phyloP scores from a whole-genome alignment of 2,888 invertebrate genomes.

The Chrysina gloriosa region DNA sequence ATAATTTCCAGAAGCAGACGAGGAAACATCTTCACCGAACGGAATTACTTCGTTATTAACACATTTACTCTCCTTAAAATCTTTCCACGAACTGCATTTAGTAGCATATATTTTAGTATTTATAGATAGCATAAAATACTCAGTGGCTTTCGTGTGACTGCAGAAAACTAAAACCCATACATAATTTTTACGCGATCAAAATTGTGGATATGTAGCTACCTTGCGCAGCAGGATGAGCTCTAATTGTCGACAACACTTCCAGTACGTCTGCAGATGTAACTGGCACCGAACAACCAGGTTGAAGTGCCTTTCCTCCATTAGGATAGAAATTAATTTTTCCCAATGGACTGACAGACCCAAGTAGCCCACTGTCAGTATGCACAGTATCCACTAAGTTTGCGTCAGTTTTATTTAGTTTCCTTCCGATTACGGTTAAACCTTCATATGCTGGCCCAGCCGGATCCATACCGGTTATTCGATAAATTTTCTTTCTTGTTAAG shows the following conservation, averaged over 20 bases:
- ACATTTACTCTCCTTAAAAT: constrained; percentile 41
- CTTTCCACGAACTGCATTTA: constrained; percentile 44
- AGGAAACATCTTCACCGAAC: constrained; percentile 38
- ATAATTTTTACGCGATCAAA: neutral
- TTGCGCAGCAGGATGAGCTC: neutral
- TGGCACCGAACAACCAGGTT: constrained; percentile 60
- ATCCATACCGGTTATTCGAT: constrained; percentile 67
- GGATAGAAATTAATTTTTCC: constrained; percentile 64
- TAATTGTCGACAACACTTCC: neutral
- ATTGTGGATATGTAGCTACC: neutral
- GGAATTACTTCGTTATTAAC: constrained; percentile 38
- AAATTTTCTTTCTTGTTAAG: constrained; percentile 53
- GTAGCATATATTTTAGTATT: constrained; percentile 40
- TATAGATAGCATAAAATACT: constrained; percentile 47
- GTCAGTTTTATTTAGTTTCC: constrained; percentile 71
- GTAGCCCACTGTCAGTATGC: constrained; percentile 74
- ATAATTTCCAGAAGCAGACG: neutral
- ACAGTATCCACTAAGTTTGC: constrained; percentile 78
- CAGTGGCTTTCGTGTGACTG: constrained; percentile 46
- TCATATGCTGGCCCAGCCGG: constrained; percentile 68
- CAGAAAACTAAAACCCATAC: constrained; percentile 42
- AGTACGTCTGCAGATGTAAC: neutral
- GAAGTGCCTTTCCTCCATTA: constrained; percentile 61
- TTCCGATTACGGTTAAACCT: constrained; percentile 51
- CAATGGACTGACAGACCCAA: constrained; percentile 62